Evolutionary conservation across 2,113 vertebrate species (phyloP), one percentile per base, ranked within the genome.

Genomic region (Condylura cristata): DNA sequence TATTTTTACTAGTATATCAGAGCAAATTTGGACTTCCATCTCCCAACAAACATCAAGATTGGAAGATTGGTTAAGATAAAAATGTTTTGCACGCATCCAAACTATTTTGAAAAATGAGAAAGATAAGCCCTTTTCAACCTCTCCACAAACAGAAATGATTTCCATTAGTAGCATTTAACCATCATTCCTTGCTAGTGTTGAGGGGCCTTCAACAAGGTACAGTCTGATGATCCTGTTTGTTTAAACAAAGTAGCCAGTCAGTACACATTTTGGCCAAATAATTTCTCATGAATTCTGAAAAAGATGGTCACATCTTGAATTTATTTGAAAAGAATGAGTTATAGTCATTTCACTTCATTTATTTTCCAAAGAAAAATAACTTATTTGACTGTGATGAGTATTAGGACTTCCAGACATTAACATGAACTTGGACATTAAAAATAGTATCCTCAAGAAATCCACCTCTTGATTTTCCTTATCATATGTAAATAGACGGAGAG

Each of bases 221-320:
- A 71, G 85, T n/a, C 20, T 83, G 34, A 63, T 91, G 32, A 70
- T 88, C 79, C 66, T 79, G 37, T 90, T 90, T 91, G 37, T 71
- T 86, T 76, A 34, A 70, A 85, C 10, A 81, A 71, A 86, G 81
- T 74, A 68, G 28, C 28, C 68, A 75, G 32, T 26, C 74, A 34
- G 8, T 61, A 37, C 34, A 92, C 72, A 72, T 80, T 32, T 58
- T 34, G 46, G 13, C 53, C 61, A 78, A 72, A 58, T 3, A 32
- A 66, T 80, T 96, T 30, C n/a, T n/a, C n/a, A n/a, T n/a, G n/a
- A n/a, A n/a, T n/a, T n/a, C n/a, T n/a, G n/a, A n/a, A n/a, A n/a
- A n/a, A n/a, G n/a, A n/a, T n/a, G n/a, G n/a, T n/a, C n/a, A n/a
- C n/a, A n/a, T n/a, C n/a, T n/a, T n/a, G n/a, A n/a, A n/a, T n/a